phyloP scores from a whole-genome alignment of 2,113 vertebrate genomes.

The Amia ocellicauda region DNA sequence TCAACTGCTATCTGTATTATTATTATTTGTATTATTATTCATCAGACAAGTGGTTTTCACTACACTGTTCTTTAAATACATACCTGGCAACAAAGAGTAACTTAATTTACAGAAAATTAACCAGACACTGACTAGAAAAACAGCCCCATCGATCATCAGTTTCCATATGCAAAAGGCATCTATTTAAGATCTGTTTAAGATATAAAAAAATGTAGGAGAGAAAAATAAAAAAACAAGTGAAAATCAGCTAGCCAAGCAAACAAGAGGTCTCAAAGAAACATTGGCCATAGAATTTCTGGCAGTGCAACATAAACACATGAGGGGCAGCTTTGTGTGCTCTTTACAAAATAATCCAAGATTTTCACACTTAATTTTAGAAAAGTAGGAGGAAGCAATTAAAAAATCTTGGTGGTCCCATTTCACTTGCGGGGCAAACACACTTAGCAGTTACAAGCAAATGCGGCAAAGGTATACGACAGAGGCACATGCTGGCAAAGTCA shows the following conservation, averaged over 20 bases:
- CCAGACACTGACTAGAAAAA: no score
- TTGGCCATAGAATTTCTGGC: not conserved
- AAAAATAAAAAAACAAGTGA: not conserved
- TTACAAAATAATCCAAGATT: conserved; percentile 3
- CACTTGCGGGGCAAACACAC: conserved; percentile 25
- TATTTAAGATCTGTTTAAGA: no score
- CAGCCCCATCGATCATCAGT: no score
- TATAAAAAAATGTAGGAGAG: not conserved
- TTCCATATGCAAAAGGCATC: no score
- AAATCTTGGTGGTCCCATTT: conserved; percentile 52
- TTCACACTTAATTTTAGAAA: conserved; percentile 33
- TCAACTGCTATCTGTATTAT: not conserved
- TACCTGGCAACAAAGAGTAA: no score
- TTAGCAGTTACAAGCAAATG: conserved; percentile 46
- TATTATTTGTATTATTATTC: not conserved
- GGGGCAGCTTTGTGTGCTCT: not conserved
- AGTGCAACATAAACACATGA: not conserved
- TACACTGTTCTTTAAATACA: no score
- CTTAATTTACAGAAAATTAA: no score
- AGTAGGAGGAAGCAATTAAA: conserved; percentile 55
- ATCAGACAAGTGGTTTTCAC: no score
- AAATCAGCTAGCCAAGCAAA: not conserved
- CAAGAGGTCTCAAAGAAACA: not conserved
- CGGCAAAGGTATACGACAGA: conserved; percentile 37
- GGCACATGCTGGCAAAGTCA: conserved; percentile 49